These are phyloP conservation scores for Spheniscus mendiculus DNA, from an alignment of 2,113 vertebrate genomes.

Conservation along the genomic window DNA sequence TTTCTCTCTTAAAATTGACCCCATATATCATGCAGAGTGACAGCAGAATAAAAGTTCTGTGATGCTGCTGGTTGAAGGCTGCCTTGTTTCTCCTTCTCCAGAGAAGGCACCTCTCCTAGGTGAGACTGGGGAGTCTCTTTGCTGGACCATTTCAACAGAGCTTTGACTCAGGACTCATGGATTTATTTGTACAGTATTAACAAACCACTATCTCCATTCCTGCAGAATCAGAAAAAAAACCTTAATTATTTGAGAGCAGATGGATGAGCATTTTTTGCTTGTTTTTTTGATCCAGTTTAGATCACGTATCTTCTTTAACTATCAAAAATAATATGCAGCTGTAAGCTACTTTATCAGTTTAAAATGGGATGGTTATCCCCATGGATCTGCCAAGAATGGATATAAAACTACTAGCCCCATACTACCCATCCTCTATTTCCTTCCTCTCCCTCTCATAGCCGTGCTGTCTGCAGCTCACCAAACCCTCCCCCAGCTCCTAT, in stretches of 20 bases:
- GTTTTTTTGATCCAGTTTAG: not conserved
- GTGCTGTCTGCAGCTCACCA: not conserved
- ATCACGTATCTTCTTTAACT: not conserved
- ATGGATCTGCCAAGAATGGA: accelerated
- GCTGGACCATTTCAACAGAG: not conserved
- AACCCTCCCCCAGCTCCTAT: not conserved
- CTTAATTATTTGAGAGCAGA: not conserved
- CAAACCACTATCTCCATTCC: not conserved
- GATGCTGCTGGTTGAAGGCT: not conserved
- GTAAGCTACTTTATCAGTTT: not conserved
- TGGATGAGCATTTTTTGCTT: not conserved
- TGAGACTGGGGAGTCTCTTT: not conserved
- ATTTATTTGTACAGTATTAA: not conserved
- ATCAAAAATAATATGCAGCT: not conserved
- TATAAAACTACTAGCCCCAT: not conserved
- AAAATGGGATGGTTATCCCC: not conserved
- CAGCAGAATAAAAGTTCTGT: not conserved
- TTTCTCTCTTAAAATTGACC: not conserved
- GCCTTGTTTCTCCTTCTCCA: not conserved
- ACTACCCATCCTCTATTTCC: not conserved
- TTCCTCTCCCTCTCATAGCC: not conserved
- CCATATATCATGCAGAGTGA: not conserved
- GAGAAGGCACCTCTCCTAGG: not conserved
- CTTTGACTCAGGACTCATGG: not conserved
- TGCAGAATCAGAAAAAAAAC: not conserved